Conservation (phyloP, 2,888 invertebrate species). For the Eristalinus sepulchralis region DNA sequence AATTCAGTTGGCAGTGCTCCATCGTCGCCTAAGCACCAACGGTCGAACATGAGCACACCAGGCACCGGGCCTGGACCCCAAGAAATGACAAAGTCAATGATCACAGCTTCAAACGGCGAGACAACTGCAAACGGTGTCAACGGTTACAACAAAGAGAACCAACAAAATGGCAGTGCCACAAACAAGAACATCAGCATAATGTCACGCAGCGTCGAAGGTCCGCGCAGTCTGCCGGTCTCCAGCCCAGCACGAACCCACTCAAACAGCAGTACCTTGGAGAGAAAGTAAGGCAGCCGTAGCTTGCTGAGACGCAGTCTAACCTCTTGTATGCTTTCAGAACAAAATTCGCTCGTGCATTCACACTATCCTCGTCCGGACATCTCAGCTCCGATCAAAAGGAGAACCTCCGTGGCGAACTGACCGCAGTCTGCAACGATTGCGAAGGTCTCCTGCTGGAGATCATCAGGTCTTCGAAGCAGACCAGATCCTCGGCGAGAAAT, state of each 20-base stretch:
- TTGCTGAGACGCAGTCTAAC: not conserved
- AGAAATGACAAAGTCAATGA: conserved; percentile 74
- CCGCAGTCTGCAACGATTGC: conserved; percentile 97
- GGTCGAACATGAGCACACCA: conserved; percentile 81
- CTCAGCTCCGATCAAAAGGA: conserved; percentile 82
- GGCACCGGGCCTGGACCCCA: conserved; percentile 74
- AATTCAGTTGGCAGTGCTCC: conserved; percentile 85
- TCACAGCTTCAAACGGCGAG: conserved; percentile 58
- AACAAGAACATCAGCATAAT: conserved; percentile 80
- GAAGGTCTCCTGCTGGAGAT: conserved; percentile 96
- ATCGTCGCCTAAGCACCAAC: conserved; percentile 82
- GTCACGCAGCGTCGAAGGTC: conserved; percentile 85
- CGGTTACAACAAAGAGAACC: conserved; percentile 73
- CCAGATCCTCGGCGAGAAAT: conserved; percentile 91
- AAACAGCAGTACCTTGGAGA: conserved; percentile 82
- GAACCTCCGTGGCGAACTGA: conserved; percentile 88
- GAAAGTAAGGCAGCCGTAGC: conserved; percentile 80
- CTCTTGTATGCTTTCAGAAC: conserved; percentile 80
- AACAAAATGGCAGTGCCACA: conserved; percentile 73
- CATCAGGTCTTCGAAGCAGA: conserved; percentile 90
- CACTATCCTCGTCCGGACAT: conserved; percentile 81
- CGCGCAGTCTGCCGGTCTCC: conserved; percentile 82
- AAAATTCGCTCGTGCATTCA: conserved; percentile 84
- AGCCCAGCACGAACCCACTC: conserved; percentile 80
- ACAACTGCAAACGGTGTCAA: conserved; percentile 72